These are phyloP conservation scores for Littorina saxatilis DNA, from an alignment of 1,140 invertebrate genomes.

Conservation along the genomic window DNA sequence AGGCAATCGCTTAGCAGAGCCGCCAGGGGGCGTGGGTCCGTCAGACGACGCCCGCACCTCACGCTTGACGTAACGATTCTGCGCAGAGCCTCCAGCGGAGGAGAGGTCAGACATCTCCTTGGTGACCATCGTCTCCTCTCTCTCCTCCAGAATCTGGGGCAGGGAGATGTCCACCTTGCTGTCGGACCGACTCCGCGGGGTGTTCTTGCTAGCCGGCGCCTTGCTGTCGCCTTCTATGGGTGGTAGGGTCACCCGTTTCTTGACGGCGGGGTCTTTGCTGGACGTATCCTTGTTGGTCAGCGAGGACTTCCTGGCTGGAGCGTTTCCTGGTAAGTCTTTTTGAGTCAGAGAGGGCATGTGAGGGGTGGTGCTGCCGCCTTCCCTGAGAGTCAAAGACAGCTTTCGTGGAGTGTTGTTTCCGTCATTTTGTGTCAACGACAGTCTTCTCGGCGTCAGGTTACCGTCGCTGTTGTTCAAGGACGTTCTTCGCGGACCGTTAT, in stretches of 20 bases:
- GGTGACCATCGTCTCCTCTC: background rate
- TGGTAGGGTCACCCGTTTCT: background rate
- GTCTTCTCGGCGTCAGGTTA: background rate
- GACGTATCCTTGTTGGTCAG: slow-evolving; percentile 14
- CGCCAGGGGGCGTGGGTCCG: background rate
- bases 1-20: slow-evolving; percentile 26
- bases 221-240: background rate
- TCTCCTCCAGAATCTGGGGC: slow-evolving; percentile 11
- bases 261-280: background rate
- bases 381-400: background rate
- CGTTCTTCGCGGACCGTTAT: background rate
- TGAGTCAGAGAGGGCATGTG: background rate
- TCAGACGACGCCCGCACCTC: slow-evolving; percentile 15
- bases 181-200: background rate
- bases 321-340: background rate
- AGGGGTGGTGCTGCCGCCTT: background rate
- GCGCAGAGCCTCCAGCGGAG: background rate
- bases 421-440: background rate
- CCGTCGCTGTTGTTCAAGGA: background rate
- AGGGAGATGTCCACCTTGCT: background rate
- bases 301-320: slow-evolving; percentile 8
- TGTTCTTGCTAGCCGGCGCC: background rate
- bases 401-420: background rate
- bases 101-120: background rate
- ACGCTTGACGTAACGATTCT: slow-evolving; percentile 7